Percentiles rank a stretch among this genome's conserved stretches.
Evolutionary conservation across 2,797 vertebrate genomes (phyloP).

Genomic region (Takifugu rubripes): DNA sequence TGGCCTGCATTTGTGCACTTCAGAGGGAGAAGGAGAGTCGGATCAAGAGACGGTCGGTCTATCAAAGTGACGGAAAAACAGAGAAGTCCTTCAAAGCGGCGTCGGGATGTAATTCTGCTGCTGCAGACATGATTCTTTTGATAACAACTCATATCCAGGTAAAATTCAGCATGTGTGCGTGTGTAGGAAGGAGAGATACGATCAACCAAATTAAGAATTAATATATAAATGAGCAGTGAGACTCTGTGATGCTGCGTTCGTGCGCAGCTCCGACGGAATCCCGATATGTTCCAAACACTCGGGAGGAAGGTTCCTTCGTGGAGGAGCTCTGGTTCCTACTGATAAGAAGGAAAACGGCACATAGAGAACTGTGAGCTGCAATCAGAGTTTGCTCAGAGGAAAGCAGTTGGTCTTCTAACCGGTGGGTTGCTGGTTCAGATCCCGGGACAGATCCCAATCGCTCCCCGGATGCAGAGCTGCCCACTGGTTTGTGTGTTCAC

Average conservation of each 20-base stretch:
- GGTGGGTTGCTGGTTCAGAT: too few relatives aligned
- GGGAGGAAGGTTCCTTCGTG: conserved; percentile 40
- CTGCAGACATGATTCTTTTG: conserved; percentile 36
- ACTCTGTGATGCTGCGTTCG: too few relatives aligned
- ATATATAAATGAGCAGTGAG: background rate
- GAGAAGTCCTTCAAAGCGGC: conserved; percentile 40
- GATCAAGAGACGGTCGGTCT: conserved; percentile 25
- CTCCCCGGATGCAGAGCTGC: too few relatives aligned
- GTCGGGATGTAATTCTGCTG: conserved; percentile 50
- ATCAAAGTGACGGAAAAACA: conserved; percentile 43
- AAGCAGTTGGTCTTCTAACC: too few relatives aligned
- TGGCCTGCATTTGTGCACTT: conserved; percentile 58
- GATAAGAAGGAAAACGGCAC: conserved; percentile 51
- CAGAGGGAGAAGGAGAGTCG: conserved; percentile 14
- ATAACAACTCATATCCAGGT: conserved; percentile 62
- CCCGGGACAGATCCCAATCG: too few relatives aligned
- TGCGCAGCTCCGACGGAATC: conserved; percentile 25
- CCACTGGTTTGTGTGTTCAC: too few relatives aligned
- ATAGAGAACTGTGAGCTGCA: conserved; percentile 24
- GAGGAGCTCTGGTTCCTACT: conserved; percentile 46
- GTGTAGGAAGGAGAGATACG: too few relatives aligned
- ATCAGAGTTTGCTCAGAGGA: too few relatives aligned
- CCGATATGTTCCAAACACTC: conserved; percentile 18
- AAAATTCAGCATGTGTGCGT: conserved; percentile 26
- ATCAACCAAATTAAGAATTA: conserved; percentile 9